phyloP scores from a whole-genome alignment of 30 jellyfish, hydroid and myxozoan genomes.

The Aurelia aurita complex sp. Pacific region DNA sequence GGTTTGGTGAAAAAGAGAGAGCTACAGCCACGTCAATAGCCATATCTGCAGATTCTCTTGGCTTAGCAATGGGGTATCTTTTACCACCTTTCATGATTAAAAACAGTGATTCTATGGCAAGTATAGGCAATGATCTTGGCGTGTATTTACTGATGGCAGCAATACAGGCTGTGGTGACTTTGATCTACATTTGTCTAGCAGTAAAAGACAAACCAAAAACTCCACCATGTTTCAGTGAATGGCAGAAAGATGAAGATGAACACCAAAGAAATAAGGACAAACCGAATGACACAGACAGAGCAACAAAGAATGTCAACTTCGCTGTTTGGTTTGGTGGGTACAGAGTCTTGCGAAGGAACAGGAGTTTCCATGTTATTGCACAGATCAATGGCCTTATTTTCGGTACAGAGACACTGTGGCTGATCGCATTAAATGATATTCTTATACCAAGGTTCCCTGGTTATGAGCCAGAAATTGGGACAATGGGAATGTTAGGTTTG shows the following conservation, averaged over 20 bases:
- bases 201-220: conserved; percentile 68
- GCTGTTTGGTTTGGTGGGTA: not conserved
- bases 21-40: conserved; percentile 88
- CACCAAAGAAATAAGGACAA: not conserved
- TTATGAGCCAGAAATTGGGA: conserved; percentile 72
- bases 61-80: conserved; percentile 65
- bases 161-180: conserved; percentile 51
- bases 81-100: conserved; percentile 45
- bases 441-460: conserved; percentile 79
- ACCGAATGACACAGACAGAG: not conserved
- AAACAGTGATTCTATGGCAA: conserved; percentile 21
- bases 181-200: conserved; percentile 42
- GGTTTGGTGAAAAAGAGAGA: conserved; percentile 85
- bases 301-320: not conserved
- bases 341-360: conserved; percentile 16
- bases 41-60: conserved; percentile 78
- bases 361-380: conserved; percentile 19
- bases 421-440: conserved; percentile 73
- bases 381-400: conserved; percentile 56
- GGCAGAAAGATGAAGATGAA: not conserved
- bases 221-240: conserved; percentile 74
- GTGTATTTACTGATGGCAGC: conserved; percentile 41
- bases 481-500: conserved; percentile 68
- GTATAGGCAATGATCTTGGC: conserved; percentile 31
- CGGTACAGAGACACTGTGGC: conserved; percentile 67